Evolutionary conservation across 2,113 vertebrate genomes (phyloP).

Genomic region (Phoxinus phoxinus): DNA sequence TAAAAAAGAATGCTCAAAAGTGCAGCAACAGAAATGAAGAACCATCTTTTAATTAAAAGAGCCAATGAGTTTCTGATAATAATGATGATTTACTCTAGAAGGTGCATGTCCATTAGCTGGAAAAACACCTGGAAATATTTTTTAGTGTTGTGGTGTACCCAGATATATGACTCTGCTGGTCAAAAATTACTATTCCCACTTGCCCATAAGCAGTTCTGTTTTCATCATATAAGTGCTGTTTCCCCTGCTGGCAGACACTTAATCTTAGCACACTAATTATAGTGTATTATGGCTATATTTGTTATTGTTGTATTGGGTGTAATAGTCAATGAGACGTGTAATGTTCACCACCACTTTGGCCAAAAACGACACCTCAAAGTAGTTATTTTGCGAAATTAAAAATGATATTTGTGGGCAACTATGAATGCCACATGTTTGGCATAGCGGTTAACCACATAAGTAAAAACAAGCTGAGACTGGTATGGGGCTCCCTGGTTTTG

Average conservation of each 20-base stretch:
- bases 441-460: constrained; percentile 4
- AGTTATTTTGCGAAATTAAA: constrained; percentile 27
- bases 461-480: constrained; percentile 6
- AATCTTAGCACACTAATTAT: constrained; percentile 2
- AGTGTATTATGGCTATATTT: constrained; percentile 13
- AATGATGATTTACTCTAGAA: background rate
- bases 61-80: background rate
- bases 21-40: background rate
- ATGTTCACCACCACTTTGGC: background rate
- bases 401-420: background rate
- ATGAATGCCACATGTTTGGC: constrained; percentile 15
- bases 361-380: constrained; percentile 26
- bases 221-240: background rate
- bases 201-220: background rate
- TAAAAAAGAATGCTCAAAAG: background rate
- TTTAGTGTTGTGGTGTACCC: background rate
- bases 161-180: background rate
- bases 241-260: background rate
- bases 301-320: constrained; percentile 30
- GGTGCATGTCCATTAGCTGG: background rate
- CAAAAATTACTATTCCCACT: background rate
- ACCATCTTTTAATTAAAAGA: background rate
- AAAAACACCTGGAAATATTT: constrained; percentile 3
- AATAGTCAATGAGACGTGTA: constrained; percentile 11
- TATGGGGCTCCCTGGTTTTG: background rate